These are phyloP conservation scores for Fukomys damarensis DNA, from an alignment of 2,113 vertebrate genomes.

Conservation along the genomic window DNA sequence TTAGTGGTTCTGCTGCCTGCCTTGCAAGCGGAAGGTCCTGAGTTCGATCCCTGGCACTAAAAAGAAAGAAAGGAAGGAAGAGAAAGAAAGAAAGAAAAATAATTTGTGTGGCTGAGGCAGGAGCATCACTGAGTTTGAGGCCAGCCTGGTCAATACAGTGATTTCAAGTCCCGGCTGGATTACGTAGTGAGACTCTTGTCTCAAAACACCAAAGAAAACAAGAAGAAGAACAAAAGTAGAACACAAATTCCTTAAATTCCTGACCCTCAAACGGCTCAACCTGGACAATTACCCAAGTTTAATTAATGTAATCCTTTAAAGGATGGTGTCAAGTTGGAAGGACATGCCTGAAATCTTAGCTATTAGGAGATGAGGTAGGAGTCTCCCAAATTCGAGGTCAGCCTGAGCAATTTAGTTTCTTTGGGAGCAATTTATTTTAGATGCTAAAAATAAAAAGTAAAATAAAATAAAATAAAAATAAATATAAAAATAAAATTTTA, in stretches of 20 bases:
- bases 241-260: background rate
- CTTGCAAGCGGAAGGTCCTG: too few species aligned
- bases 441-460: background rate
- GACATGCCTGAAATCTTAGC: background rate
- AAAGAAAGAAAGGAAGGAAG: too few species aligned
- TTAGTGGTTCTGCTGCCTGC: too few species aligned
- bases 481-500: too few species aligned
- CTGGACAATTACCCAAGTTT: background rate
- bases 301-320: background rate
- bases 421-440: background rate
- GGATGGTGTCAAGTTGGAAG: background rate
- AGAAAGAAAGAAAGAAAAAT: background rate
- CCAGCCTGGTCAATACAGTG: background rate
- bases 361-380: background rate
- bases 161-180: too few species aligned
- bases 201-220: background rate
- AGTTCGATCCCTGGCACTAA: too few species aligned
- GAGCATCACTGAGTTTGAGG: background rate
- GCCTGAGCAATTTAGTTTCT: background rate
- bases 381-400: background rate
- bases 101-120: background rate
- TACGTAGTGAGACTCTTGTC: background rate
- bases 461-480: background rate
- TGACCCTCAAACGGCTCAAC: background rate
- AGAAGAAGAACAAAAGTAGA: background rate